Conservation (phyloP, 2,113 vertebrate genomes). For the Danio rerio region GRCz12tu NC_133194.1:44805001-44805500, state of each 20-base stretch:
- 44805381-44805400: background rate
- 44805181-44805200: slow-evolving; percentile 5
- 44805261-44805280: background rate
- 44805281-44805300: slow-evolving; percentile 4
- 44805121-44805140: background rate
- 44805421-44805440: background rate
- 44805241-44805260: slow-evolving; percentile 14
- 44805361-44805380: background rate
- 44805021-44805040: background rate
- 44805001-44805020: slow-evolving; percentile 34
- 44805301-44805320: slow-evolving; percentile 34
- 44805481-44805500: slow-evolving; percentile 56
- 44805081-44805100: background rate
- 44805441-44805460: background rate
- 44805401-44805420: background rate
- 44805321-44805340: background rate
- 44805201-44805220: background rate
- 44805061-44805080: background rate
- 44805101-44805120: slow-evolving; percentile 8
- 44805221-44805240: slow-evolving; percentile 27
- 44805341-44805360: background rate
- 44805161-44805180: slow-evolving; percentile 10
- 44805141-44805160: background rate
- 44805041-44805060: background rate
- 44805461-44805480: slow-evolving; percentile 57